Percentiles rank a stretch among this genome's conserved stretches.
Evolutionary conservation across 1,140 invertebrate species (phyloP).

Genomic region (Acromyrmex echinatior): DNA sequence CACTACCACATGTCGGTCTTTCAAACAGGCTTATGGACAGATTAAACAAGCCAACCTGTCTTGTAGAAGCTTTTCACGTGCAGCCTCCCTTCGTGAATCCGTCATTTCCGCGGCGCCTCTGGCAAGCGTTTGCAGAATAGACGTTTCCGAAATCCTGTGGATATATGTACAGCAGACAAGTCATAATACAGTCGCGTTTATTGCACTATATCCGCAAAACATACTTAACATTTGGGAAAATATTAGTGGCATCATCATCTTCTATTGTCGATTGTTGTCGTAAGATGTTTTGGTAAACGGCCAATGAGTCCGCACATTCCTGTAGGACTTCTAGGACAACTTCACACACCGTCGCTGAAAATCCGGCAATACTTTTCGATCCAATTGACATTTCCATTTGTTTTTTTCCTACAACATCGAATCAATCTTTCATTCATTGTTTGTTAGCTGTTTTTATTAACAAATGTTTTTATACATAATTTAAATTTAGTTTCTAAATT

Average conservation of each 20-base stretch:
- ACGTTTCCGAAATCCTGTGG: slow-evolving; percentile 45
- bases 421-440: neutral
- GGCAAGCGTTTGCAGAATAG: slow-evolving; percentile 37
- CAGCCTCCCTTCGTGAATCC: slow-evolving; percentile 68
- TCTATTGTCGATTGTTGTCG: slow-evolving; percentile 71
- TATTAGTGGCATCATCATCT: slow-evolving; percentile 32
- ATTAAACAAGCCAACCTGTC: slow-evolving; percentile 74
- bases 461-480: neutral
- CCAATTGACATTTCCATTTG: slow-evolving; percentile 48
- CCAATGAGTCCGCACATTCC: slow-evolving; percentile 81
- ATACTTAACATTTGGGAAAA: slow-evolving; percentile 51
- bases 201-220: neutral
- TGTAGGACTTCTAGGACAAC: slow-evolving; percentile 77
- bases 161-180: neutral
- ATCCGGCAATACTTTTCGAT: slow-evolving; percentile 12
- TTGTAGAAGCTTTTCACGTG: slow-evolving; percentile 75
- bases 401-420: neutral
- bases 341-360: slow-evolving; percentile 55
- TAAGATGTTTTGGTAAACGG: slow-evolving; percentile 81
- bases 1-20: neutral
- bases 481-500: too few species aligned
- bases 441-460: neutral
- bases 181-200: neutral
- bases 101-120: slow-evolving; percentile 25
- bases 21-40: neutral